phyloP scores from a whole-genome alignment of 2,797 vertebrate species.

The Sardinella longiceps region DNA sequence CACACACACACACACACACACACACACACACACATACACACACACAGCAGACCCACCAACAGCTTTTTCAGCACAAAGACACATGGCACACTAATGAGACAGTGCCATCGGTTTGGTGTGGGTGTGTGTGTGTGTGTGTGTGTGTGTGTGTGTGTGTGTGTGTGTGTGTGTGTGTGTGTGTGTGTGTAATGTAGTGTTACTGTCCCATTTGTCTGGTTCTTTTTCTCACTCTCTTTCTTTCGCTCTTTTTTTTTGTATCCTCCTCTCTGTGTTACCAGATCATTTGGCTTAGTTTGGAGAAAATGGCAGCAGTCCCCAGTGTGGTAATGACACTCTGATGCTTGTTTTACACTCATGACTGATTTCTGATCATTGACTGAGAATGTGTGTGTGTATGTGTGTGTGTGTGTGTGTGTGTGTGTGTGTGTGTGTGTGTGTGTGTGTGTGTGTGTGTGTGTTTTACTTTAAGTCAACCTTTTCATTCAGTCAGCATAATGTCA shows the following conservation, averaged over 20 bases:
- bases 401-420: too few species aligned
- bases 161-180: conserved; percentile 6
- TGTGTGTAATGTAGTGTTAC: not conserved
- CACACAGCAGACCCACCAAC: not conserved
- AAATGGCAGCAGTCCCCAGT: not conserved
- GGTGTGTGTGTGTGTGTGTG: conserved; percentile 7
- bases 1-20: not conserved
- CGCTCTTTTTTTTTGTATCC: not conserved
- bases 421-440: too few species aligned
- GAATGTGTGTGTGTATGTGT: too few species aligned
- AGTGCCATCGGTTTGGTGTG: not conserved
- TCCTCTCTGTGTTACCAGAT: not conserved
- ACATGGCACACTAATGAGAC: not conserved
- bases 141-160: conserved; percentile 27
- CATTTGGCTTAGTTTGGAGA: not conserved
- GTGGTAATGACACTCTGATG: not conserved
- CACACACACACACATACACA: conserved; percentile 1
- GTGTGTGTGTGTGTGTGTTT: too few species aligned
- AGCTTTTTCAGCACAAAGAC: not conserved
- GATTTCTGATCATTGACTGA: not conserved
- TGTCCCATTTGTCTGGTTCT: conserved; percentile 42
- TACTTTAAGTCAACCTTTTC: too few species aligned
- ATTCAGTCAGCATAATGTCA: too few species aligned
- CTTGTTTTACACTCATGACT: not conserved
- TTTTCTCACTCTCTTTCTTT: not conserved